phyloP scores from a whole-genome alignment of 2,113 vertebrate species.

The Sturnus vulgaris region DNA sequence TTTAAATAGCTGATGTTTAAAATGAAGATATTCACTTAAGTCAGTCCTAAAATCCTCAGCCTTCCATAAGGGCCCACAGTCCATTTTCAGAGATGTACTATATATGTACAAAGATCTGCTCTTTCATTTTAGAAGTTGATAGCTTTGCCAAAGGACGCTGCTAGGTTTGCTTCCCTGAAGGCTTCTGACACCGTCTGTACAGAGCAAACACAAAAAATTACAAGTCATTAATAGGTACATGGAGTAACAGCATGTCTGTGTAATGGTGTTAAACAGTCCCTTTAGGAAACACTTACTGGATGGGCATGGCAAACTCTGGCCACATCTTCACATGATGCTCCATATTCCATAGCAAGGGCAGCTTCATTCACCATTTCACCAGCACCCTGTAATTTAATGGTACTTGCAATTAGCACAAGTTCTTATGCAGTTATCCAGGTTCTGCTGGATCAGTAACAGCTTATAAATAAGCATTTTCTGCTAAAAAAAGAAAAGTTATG shows the following conservation, averaged over 20 bases:
- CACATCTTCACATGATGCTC: slow-evolving; percentile 94
- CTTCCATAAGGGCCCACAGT: slow-evolving; percentile 43
- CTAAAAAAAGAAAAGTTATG: neutral
- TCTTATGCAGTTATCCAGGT: neutral
- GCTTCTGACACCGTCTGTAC: slow-evolving; percentile 96
- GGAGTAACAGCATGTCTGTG: neutral
- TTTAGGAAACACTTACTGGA: slow-evolving; percentile 77
- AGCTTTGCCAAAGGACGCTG: slow-evolving; percentile 94
- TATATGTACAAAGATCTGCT: slow-evolving; percentile 26
- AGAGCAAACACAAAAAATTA: slow-evolving; percentile 12
- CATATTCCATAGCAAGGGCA: slow-evolving; percentile 95
- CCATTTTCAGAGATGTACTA: slow-evolving; percentile 30
- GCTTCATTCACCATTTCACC: slow-evolving; percentile 98
- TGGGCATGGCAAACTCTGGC: slow-evolving; percentile 97
- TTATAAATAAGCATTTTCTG: neutral
- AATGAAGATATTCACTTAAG: slow-evolving; percentile 48
- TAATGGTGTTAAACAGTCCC: neutral
- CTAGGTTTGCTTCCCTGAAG: slow-evolving; percentile 97
- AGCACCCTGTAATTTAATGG: slow-evolving; percentile 79
- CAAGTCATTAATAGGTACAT: neutral
- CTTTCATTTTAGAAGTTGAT: slow-evolving; percentile 90
- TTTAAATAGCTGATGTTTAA: slow-evolving; percentile 63
- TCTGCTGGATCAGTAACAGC: neutral
- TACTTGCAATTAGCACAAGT: neutral
- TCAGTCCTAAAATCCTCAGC: slow-evolving; percentile 61